Conservation (phyloP, 2,888 invertebrate species). For the Pristionchus maxplancki region DNA sequence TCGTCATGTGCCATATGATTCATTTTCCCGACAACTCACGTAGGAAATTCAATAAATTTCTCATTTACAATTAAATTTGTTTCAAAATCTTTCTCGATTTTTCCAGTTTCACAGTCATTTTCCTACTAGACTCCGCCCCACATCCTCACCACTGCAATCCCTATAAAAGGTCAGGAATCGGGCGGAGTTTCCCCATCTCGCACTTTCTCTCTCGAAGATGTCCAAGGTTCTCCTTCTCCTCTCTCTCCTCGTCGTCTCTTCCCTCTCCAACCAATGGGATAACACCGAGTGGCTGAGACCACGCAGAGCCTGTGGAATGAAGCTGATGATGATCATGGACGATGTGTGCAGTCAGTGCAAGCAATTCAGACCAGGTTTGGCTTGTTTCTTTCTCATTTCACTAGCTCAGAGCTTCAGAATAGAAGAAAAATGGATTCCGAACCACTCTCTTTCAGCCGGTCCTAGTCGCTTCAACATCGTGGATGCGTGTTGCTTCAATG, state of each 20-base stretch:
- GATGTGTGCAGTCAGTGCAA: neutral
- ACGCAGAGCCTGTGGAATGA: neutral
- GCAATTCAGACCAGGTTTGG: neutral
- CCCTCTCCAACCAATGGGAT: neutral
- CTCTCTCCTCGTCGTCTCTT: neutral
- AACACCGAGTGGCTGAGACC: neutral
- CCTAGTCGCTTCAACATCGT: neutral
- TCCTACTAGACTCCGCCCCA: neutral
- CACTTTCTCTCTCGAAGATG: neutral
- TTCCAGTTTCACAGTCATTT: slow-evolving; percentile 4
- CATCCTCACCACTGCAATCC: neutral
- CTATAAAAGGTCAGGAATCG: slow-evolving; percentile 14
- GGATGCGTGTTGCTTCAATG: neutral
- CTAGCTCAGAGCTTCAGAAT: too few relatives aligned
- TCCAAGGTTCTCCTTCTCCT: neutral
- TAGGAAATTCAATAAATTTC: too few relatives aligned
- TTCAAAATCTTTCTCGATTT: too few relatives aligned
- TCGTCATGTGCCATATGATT: too few relatives aligned
- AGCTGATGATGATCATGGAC: neutral
- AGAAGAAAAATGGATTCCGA: too few relatives aligned
- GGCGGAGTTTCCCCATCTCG: slow-evolving; percentile 3
- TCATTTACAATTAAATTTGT: too few relatives aligned
- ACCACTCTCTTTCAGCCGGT: too few relatives aligned
- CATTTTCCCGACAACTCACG: too few relatives aligned
- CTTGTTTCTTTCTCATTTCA: neutral